phyloP scores from a whole-genome alignment of 2,888 invertebrate genomes.

The Trileptium ribeirensis region DNA sequence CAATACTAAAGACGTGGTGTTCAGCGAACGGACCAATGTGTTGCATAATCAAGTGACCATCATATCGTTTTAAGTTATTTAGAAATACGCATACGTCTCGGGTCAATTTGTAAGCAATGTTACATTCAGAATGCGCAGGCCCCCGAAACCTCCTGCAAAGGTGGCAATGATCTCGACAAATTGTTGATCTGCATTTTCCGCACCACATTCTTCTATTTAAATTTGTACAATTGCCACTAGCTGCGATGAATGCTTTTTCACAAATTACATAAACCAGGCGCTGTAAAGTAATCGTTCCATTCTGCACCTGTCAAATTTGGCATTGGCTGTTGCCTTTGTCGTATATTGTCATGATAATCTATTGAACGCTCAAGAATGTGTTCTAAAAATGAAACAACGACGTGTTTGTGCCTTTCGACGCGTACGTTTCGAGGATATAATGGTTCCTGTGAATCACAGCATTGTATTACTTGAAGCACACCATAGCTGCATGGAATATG shows the following conservation, averaged over 20 bases:
- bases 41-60: constrained; percentile 1
- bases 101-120: neutral
- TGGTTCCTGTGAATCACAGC: too few relatives aligned
- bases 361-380: neutral
- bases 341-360: neutral
- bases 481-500: neutral
- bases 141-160: neutral
- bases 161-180: neutral
- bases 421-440: too few relatives aligned
- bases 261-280: neutral
- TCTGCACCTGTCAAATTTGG: neutral
- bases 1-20: neutral
- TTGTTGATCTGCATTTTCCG: neutral
- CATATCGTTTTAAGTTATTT: neutral
- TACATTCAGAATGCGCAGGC: neutral
- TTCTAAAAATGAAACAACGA: neutral
- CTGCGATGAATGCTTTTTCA: neutral
- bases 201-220: neutral
- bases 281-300: neutral
- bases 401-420: neutral
- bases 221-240: neutral
- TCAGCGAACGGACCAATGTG: neutral
- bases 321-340: neutral
- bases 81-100: neutral
- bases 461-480: neutral